phyloP scores from a whole-genome alignment of 2,113 vertebrate genomes.

The Puffinus mauretanicus region DNA sequence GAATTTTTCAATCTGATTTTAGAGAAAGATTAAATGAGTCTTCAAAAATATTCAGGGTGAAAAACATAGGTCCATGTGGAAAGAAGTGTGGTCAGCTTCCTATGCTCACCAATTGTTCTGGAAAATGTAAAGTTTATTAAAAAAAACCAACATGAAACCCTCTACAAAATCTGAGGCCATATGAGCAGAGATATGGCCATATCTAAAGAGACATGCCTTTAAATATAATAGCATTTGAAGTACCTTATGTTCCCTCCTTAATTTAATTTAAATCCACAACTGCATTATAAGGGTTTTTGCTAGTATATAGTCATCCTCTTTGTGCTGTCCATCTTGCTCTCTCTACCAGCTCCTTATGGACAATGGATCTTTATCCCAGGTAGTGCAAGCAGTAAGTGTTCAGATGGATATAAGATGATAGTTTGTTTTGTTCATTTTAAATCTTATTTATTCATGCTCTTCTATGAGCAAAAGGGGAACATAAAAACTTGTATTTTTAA shows the following conservation, averaged over 20 bases:
- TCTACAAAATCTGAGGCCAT: background rate
- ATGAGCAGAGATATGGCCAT: background rate
- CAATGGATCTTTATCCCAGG: background rate
- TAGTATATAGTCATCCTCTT: background rate
- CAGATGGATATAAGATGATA: background rate
- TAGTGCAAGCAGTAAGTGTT: background rate
- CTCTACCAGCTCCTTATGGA: background rate
- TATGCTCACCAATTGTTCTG: background rate
- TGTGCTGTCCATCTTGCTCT: background rate
- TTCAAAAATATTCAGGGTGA: background rate
- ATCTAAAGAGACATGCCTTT: background rate
- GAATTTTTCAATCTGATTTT: background rate
- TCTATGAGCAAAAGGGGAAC: background rate
- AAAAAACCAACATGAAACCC: accelerated
- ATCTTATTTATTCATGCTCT: background rate
- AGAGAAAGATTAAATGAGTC: background rate
- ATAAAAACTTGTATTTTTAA: background rate
- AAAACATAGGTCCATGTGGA: background rate
- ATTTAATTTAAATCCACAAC: background rate
- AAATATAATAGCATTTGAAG: background rate
- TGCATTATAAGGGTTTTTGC: background rate
- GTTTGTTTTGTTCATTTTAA: background rate
- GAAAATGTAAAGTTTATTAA: background rate
- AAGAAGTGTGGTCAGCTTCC: background rate
- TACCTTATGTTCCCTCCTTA: background rate